A percentile compares a stretch with the other conserved stretches of the same genome.
Conservation (phyloP, 2,797 vertebrate genomes). For the Cryptoprocta ferox region DNA sequence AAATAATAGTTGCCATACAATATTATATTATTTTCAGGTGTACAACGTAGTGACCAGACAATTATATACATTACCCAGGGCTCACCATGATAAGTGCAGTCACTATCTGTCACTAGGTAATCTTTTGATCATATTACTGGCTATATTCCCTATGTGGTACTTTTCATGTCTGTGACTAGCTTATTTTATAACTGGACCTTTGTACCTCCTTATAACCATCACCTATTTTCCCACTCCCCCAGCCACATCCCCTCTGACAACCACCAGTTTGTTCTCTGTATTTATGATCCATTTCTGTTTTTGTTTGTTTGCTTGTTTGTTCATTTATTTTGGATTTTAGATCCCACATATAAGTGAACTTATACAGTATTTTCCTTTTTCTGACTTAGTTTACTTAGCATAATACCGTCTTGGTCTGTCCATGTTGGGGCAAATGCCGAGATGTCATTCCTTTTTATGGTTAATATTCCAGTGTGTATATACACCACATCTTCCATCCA, state of each 20-base stretch:
- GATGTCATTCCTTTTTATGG: background rate
- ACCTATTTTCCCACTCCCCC: background rate
- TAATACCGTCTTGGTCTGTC: background rate
- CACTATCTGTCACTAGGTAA: background rate
- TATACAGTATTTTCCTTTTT: background rate
- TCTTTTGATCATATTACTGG: background rate
- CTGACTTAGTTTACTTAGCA: background rate
- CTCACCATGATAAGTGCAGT: background rate
- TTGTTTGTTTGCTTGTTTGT: background rate
- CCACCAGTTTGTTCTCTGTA: background rate
- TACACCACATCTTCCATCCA: background rate
- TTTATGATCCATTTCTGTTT: background rate
- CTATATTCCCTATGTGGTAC: background rate
- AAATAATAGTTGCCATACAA: background rate
- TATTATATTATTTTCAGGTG: background rate
- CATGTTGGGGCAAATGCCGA: background rate
- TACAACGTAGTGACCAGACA: background rate
- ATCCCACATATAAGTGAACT: background rate
- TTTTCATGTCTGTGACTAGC: background rate
- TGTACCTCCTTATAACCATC: background rate
- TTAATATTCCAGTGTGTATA: background rate
- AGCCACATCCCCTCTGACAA: background rate
- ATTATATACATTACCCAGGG: background rate
- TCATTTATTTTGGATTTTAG: background rate
- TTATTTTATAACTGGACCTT: background rate